These are phyloP conservation scores for Drosophila tropicalis DNA, from an alignment of 1,140 invertebrate genomes.

Conservation along the genomic window DNA sequence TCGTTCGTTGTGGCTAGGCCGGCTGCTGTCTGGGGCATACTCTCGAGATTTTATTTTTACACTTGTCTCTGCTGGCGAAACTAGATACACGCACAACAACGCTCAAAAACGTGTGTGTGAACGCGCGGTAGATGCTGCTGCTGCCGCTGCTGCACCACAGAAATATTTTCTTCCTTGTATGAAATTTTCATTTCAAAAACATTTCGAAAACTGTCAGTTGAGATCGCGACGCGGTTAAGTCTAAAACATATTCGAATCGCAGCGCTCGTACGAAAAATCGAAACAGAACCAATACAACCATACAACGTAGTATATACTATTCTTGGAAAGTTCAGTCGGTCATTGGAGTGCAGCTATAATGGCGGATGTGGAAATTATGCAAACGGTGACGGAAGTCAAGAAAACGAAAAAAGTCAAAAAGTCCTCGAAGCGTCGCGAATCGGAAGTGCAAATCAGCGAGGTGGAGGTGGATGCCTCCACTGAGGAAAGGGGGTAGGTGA, in stretches of 20 bases:
- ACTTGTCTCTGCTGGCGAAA: constrained; percentile 71
- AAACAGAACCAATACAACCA: constrained; percentile 6
- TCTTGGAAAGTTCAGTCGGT: constrained; percentile 82
- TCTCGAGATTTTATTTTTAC: constrained; percentile 76
- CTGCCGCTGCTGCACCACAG: constrained; percentile 24
- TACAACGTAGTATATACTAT: constrained; percentile 19
- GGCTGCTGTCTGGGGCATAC: constrained; percentile 42
- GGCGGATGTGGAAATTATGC: constrained; percentile 94
- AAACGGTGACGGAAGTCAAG: constrained; percentile 92
- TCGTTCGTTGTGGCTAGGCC: background rate
- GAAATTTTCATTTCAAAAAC: constrained; percentile 57
- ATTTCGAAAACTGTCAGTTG: constrained; percentile 74
- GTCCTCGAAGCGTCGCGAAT: constrained; percentile 90
- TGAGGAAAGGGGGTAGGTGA: constrained; percentile 92
- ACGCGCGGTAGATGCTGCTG: background rate
- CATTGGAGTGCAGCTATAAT: constrained; percentile 83
- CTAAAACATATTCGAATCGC: constrained; percentile 52
- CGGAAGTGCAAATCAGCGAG: constrained; percentile 92
- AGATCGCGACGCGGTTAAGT: constrained; percentile 78
- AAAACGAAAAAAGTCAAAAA: constrained; percentile 94
- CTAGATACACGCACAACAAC: constrained; percentile 65
- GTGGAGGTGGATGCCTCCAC: constrained; percentile 89
- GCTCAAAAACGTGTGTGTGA: constrained; percentile 24
- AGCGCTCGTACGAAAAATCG: constrained; percentile 16
- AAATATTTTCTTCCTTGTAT: constrained; percentile 10